Conservation (phyloP, 2,113 vertebrate genomes). For the Monarcha castaneiventris region DNA sequence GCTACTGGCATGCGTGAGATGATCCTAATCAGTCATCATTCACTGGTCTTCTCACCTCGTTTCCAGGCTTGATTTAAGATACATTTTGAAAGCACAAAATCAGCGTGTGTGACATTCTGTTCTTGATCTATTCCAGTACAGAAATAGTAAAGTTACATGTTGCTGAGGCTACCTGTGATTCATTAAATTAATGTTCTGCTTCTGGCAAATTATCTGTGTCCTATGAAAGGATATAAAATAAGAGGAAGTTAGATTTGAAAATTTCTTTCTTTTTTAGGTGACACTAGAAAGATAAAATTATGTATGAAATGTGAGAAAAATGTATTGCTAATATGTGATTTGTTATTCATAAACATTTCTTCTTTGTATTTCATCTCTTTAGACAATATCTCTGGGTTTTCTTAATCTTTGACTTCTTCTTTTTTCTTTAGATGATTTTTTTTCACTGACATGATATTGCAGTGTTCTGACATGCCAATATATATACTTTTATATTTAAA, state of each 20-base stretch:
- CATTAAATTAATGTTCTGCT: slow-evolving; percentile 22
- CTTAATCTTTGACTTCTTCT: not conserved
- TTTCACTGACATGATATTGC: not conserved
- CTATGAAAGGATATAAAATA: not conserved
- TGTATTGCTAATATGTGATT: not conserved
- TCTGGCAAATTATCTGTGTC: not conserved
- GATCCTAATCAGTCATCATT: slow-evolving; percentile 31
- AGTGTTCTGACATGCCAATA: not conserved
- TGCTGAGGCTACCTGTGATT: slow-evolving; percentile 13
- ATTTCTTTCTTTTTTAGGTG: not conserved
- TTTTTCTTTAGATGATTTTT: not conserved
- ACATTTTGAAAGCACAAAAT: slow-evolving; percentile 26
- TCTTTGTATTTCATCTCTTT: not conserved
- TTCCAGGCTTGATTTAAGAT: slow-evolving; percentile 32
- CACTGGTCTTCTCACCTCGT: not conserved
- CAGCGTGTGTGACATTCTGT: not conserved
- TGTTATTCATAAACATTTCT: not conserved
- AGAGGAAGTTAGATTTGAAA: not conserved
- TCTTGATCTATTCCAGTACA: slow-evolving; percentile 14
- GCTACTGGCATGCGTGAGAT: not conserved
- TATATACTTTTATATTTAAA: not conserved
- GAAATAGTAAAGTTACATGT: slow-evolving; percentile 25
- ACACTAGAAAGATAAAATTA: not conserved
- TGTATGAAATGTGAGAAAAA: not conserved
- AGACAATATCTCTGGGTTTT: not conserved